Percentiles rank a stretch among this genome's conserved stretches.
Evolutionary conservation across 1,140 invertebrate species (phyloP).

Genomic region (Drosophila orosa): DNA sequence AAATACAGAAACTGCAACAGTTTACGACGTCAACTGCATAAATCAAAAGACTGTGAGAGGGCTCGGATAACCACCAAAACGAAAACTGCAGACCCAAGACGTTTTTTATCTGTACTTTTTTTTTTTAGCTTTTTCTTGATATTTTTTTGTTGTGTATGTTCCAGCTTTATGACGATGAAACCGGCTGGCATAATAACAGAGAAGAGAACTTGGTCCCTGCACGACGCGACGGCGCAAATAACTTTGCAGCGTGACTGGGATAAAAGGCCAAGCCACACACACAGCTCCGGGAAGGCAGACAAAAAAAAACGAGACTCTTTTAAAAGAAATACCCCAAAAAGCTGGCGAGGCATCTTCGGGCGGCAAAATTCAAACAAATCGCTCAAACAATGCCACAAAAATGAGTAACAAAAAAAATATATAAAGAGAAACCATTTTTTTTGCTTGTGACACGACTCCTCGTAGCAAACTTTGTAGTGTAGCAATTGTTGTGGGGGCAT

Average conservation of each 20-base stretch:
- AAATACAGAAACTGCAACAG: constrained; percentile 42
- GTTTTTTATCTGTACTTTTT: constrained; percentile 34
- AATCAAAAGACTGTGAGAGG: constrained; percentile 60
- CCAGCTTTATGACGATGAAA: constrained; percentile 62
- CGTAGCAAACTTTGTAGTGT: constrained; percentile 54
- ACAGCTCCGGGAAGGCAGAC: constrained; percentile 36
- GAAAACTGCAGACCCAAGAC: constrained; percentile 59
- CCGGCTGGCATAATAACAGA: constrained; percentile 80
- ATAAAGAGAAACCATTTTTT: constrained; percentile 61
- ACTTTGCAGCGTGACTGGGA: constrained; percentile 79
- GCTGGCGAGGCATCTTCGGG: constrained; percentile 68
- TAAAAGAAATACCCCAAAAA: constrained; percentile 34
- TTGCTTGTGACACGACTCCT: constrained; percentile 64
- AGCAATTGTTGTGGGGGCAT: constrained; percentile 35
- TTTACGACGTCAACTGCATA: constrained; percentile 68
- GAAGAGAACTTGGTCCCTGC: constrained; percentile 61
- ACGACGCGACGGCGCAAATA: constrained; percentile 79
- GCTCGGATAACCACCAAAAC: constrained; percentile 43
- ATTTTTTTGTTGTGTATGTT: constrained; percentile 4
- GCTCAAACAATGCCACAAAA: constrained; percentile 77
- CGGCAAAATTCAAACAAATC: constrained; percentile 80
- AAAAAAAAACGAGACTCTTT: not conserved
- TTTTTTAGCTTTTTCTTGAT: constrained; percentile 12
- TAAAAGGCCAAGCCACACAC: constrained; percentile 71
- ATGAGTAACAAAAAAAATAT: constrained; percentile 39